A percentile compares a stretch with the other conserved stretches of the same genome.
These are phyloP conservation scores for Lasiurus borealis DNA, from an alignment of 2,113 vertebrate species.

Conservation along the genomic window DNA sequence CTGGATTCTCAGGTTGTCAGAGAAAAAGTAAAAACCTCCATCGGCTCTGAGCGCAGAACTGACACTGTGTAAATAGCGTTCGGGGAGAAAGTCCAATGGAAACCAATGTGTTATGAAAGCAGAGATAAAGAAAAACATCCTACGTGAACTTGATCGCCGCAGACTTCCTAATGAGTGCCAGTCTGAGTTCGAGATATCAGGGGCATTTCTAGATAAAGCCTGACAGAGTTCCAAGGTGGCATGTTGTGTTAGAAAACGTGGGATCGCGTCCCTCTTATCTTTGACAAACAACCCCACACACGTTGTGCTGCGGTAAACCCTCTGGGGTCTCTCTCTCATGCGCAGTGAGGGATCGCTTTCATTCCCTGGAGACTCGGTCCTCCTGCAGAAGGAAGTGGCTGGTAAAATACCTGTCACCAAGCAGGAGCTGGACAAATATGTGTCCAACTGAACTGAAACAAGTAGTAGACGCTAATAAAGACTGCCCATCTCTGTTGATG, in stretches of 20 bases:
- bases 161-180: not conserved
- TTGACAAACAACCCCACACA: not conserved
- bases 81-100: slow-evolving; percentile 6
- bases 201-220: not conserved
- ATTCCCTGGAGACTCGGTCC: not conserved
- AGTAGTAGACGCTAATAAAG: not conserved
- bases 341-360: not conserved
- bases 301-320: not conserved
- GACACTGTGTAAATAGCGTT: slow-evolving; percentile 32
- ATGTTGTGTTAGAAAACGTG: not conserved
- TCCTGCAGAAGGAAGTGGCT: not conserved
- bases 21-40: not conserved
- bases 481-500: not conserved
- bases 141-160: not conserved
- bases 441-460: not conserved
- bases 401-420: not conserved
- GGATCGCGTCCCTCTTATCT: not conserved
- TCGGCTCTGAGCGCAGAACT: not conserved
- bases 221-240: not conserved
- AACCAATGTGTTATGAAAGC: slow-evolving; percentile 44
- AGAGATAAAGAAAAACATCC: not conserved
- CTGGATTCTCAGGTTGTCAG: slow-evolving; percentile 13
- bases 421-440: slow-evolving; percentile 7
- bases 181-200: not conserved
- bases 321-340: not conserved